phyloP scores from a whole-genome alignment of 2,113 vertebrate genomes.

The Oophaga pumilio region DNA sequence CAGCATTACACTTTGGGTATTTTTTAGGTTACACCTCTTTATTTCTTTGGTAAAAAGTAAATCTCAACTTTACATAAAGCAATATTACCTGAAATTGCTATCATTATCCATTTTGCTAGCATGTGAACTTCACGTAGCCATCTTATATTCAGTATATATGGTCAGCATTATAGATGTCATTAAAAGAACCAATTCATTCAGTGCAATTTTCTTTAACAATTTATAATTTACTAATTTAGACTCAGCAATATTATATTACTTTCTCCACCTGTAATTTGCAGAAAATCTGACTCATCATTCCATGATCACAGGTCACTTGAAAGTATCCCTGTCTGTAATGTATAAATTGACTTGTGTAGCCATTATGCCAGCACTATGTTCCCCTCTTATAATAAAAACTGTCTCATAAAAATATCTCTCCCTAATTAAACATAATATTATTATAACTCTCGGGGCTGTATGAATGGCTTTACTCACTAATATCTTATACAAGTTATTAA shows the following conservation, averaged over 20 bases:
- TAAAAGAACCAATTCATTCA: slow-evolving; percentile 68
- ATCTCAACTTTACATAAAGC: neutral
- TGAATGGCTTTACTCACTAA: slow-evolving; percentile 59
- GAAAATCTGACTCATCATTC: slow-evolving; percentile 69
- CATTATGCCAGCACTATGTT: slow-evolving; percentile 57
- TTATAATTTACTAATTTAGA: slow-evolving; percentile 71
- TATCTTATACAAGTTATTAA: slow-evolving; percentile 60
- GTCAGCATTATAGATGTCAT: slow-evolving; percentile 59
- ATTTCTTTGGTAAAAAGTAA: neutral
- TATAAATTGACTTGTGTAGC: slow-evolving; percentile 62
- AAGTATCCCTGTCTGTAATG: slow-evolving; percentile 57
- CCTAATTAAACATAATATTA: slow-evolving; percentile 68
- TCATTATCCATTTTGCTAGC: neutral
- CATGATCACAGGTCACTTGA: slow-evolving; percentile 54
- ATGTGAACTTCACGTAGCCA: neutral
- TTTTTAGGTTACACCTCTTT: neutral
- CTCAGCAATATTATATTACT: slow-evolving; percentile 78
- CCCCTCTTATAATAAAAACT: slow-evolving; percentile 43
- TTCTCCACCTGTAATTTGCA: slow-evolving; percentile 70
- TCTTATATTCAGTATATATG: neutral
- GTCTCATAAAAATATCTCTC: slow-evolving; percentile 61
- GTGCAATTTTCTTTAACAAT: slow-evolving; percentile 68
- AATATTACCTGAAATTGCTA: neutral
- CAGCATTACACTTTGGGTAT: too few species aligned
- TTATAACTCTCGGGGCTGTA: slow-evolving; percentile 61